Evolutionary conservation across 2,797 vertebrate genomes (phyloP).

Genomic region (Sebastes taczanowskii): DNA sequence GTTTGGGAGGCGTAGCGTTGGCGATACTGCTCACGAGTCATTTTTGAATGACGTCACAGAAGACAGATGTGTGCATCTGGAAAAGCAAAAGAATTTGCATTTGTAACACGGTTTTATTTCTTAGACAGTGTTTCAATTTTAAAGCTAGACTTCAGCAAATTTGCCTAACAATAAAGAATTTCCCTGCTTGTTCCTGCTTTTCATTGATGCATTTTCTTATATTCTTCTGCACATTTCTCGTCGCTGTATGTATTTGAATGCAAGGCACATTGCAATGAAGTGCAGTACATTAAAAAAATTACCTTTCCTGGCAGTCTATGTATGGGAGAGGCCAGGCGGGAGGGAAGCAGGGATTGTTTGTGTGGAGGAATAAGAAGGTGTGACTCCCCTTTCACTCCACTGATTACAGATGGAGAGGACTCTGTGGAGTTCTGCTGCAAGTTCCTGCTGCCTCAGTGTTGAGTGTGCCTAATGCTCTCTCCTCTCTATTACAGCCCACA

Average conservation of each 20-base stretch:
- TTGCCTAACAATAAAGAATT: neutral
- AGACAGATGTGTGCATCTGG: conserved; percentile 10
- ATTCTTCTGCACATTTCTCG: neutral
- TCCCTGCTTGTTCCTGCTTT: neutral
- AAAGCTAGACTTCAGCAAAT: neutral
- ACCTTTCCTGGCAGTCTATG: neutral
- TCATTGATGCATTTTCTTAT: neutral
- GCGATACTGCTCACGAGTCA: neutral
- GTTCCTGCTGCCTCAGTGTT: conserved; percentile 74
- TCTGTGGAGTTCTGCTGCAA: conserved; percentile 72
- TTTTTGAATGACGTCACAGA: neutral
- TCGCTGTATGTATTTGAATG: neutral
- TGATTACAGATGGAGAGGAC: conserved; percentile 78
- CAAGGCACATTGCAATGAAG: neutral
- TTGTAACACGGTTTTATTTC: neutral
- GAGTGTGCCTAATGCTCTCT: conserved; percentile 76
- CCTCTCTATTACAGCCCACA: conserved; percentile 73
- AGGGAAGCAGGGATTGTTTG: conserved; percentile 58
- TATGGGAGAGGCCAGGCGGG: neutral
- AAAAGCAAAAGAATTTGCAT: neutral
- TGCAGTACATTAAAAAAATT: neutral
- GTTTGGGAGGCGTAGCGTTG: neutral
- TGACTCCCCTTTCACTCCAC: conserved; percentile 71
- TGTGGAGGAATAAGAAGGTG: conserved; percentile 66
- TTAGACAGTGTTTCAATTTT: neutral